phyloP scores from a whole-genome alignment of 2,797 vertebrate species.

The Pterois miles region DNA sequence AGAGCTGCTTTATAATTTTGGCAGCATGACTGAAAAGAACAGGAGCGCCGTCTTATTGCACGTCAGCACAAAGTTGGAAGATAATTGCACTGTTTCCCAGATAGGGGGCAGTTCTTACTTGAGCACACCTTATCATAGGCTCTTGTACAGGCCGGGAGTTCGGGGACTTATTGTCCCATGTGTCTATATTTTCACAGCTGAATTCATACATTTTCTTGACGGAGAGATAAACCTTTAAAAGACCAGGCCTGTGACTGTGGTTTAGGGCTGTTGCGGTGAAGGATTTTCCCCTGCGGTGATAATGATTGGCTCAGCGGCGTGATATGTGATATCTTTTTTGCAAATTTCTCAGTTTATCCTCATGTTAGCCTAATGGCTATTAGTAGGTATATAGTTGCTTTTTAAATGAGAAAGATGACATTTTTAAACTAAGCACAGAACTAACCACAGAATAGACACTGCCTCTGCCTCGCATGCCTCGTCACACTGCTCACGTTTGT shows the following conservation, averaged over 20 bases:
- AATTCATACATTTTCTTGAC: not conserved
- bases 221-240: not conserved
- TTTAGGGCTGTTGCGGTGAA: not conserved
- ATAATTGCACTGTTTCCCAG: constrained; percentile 19
- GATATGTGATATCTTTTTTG: no score
- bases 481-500: no score
- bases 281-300: no score
- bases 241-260: not conserved
- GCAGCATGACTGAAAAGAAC: constrained; percentile 10
- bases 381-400: no score
- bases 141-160: not conserved
- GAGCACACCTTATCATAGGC: not conserved
- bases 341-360: not conserved
- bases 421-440: no score
- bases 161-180: not conserved
- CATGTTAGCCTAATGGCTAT: no score
- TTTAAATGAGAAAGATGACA: no score
- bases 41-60: constrained; percentile 6
- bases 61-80: constrained; percentile 8
- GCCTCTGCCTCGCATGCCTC: no score
- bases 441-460: no score
- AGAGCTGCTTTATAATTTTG: not conserved
- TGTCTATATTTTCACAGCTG: not conserved
- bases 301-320: no score
- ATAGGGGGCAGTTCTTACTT: not conserved